phyloP scores from a whole-genome alignment of 2,797 vertebrate genomes.

The Hoplostethus atlanticus region DNA sequence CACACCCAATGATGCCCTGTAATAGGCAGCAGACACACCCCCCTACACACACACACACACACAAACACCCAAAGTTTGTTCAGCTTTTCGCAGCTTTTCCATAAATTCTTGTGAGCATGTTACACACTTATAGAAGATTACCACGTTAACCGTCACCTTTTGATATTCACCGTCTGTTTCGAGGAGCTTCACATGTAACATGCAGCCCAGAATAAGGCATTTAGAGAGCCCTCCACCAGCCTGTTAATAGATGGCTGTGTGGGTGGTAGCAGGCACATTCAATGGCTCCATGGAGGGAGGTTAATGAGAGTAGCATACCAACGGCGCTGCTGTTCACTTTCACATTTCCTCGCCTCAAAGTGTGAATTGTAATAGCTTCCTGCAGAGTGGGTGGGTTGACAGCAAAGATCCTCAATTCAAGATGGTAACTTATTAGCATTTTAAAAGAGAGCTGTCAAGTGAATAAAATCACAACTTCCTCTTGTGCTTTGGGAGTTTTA shows the following conservation, averaged over 20 bases:
- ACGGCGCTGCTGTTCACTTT: constrained; percentile 74
- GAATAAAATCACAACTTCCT: constrained; percentile 29
- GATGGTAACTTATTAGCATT: constrained; percentile 69
- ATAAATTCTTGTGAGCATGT: constrained; percentile 13
- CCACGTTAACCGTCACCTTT: constrained; percentile 64
- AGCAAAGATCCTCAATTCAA: constrained; percentile 70
- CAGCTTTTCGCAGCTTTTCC: constrained; percentile 12
- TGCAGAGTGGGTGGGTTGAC: constrained; percentile 76
- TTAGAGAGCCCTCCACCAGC: constrained; percentile 72
- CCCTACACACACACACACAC: constrained; percentile 26
- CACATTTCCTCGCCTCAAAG: constrained; percentile 71
- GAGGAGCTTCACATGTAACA: constrained; percentile 51
- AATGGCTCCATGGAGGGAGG: constrained; percentile 76
- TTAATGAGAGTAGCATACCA: constrained; percentile 80
- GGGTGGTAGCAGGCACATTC: constrained; percentile 76
- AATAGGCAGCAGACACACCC: constrained; percentile 55
- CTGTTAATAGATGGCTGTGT: constrained; percentile 75
- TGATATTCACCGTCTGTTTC: constrained; percentile 48
- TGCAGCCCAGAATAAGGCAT: constrained; percentile 49
- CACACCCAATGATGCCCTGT: constrained; percentile 77
- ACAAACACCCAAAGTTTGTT: constrained; percentile 25
- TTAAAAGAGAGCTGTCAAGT: constrained; percentile 41
- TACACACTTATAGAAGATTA: constrained; percentile 39
- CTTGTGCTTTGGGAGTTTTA: constrained; percentile 8
- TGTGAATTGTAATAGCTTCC: constrained; percentile 79